These are phyloP conservation scores for Spodoptera exigua DNA, from an alignment of 2,888 invertebrate species.

Conservation along the genomic window DNA sequence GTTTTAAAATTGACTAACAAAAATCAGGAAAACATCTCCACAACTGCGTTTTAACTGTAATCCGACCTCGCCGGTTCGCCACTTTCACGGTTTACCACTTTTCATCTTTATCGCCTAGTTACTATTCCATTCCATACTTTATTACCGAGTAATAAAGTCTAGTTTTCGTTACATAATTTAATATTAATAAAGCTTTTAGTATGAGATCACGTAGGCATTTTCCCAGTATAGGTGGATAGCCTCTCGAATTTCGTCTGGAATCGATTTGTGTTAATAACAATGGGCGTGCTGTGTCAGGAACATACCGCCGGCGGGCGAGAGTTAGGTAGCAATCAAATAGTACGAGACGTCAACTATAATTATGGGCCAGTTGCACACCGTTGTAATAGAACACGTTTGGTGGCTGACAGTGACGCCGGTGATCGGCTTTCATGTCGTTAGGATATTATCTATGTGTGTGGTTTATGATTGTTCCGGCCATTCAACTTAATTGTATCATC, in stretches of 20 bases:
- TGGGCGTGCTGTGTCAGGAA: conserved; percentile 44
- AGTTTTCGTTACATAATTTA: conserved; percentile 19
- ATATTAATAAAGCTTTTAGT: conserved; percentile 46
- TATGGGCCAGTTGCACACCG: conserved; percentile 32
- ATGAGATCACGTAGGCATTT: conserved; percentile 50
- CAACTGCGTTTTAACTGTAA: conserved; percentile 53
- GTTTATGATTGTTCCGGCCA: conserved; percentile 39
- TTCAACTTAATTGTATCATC: conserved; percentile 46
- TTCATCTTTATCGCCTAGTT: conserved; percentile 37
- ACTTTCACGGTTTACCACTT: conserved; percentile 52
- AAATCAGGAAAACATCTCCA: conserved; percentile 34
- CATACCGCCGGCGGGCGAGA: conserved; percentile 28
- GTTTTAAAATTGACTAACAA: conserved; percentile 13
- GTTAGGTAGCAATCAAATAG: conserved; percentile 24
- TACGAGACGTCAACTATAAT: conserved; percentile 40
- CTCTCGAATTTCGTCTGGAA: conserved; percentile 48
- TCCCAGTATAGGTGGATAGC: conserved; percentile 35
- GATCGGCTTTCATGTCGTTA: conserved; percentile 29
- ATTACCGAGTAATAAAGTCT: conserved; percentile 18
- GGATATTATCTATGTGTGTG: conserved; percentile 28
- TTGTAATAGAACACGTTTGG: conserved; percentile 34
- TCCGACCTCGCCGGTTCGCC: conserved; percentile 40
- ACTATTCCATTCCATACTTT: conserved; percentile 32
- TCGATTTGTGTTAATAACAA: conserved; percentile 56
- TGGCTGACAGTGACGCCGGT: conserved; percentile 28